Conservation (phyloP, 1,140 invertebrate species). For the Tigriopus japonicus region DNA sequence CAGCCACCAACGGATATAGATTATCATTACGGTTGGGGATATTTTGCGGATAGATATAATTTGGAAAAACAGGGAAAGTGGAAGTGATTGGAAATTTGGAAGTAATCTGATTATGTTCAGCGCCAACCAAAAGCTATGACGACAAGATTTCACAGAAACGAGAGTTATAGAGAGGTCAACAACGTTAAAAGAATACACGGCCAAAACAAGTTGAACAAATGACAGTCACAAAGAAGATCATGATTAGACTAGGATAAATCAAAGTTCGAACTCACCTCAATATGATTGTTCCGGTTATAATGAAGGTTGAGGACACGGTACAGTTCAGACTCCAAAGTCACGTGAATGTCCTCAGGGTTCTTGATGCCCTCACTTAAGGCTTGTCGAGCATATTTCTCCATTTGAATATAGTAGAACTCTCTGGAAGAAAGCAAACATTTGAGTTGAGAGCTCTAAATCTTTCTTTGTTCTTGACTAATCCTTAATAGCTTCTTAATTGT, state of each 20-base stretch:
- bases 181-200: neutral
- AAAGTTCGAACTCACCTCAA: conserved; percentile 60
- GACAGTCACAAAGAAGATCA: too few species aligned
- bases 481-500: too few species aligned
- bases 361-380: conserved; percentile 90
- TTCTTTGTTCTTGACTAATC: too few species aligned
- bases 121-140: too few species aligned
- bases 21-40: too few species aligned
- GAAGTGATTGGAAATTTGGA: neutral
- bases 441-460: neutral
- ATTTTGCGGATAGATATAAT: too few species aligned
- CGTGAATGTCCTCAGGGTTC: conserved; percentile 72
- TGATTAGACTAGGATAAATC: neutral
- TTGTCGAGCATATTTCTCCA: conserved; percentile 98
- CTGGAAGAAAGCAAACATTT: conserved; percentile 40
- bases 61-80: too few species aligned
- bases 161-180: too few species aligned
- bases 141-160: too few species aligned
- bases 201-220: too few species aligned
- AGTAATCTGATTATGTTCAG: neutral
- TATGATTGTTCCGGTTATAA: conserved; percentile 99
- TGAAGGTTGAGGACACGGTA: conserved; percentile 95
- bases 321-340: conserved; percentile 85
- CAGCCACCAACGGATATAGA: too few species aligned
- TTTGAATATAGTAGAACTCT: conserved; percentile 99